Base-by-base conservation (phyloP, 2,113 vertebrate genomes). In the Bujurquina vittata region DNA sequence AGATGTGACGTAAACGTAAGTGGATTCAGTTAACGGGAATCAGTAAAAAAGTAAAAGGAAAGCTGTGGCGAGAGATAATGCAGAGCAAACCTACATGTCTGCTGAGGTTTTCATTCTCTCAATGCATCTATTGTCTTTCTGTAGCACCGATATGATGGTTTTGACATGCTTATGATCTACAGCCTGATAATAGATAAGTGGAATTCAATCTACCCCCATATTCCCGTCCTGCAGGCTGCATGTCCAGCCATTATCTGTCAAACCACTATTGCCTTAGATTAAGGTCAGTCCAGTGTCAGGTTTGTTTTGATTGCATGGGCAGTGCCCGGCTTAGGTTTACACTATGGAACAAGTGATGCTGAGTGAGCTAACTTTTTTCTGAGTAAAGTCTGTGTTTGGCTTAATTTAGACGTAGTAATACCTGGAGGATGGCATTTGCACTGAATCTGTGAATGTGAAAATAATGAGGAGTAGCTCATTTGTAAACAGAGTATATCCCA, bases 151-250 rank as follows among this genome's bases (percentile, higher is more conserved):
- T 8, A 12, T 76, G 79, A 59, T 37, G 77, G 81, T 83, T 84
- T 81, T 69, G 74, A 37, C 26, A 43, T 62, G 75, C 58, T 69
- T 58, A 75, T 54, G 75, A 81, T 79, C 61, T 58, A 20, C 35
- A 65, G 9, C 26, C 80, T 72, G 76, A 83, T 67, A 57, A 63
- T 29, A n/a, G 29, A 33, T 76, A 74, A 80, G 62, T 59, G 46
- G 46, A 88, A 61, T 35, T 63, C 79, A 63, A 87, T 85, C 88
- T 31, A 20, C 87, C 77, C 46, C 75, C 81, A 90, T 89, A 20
- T n/a, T 43, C 5, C 57, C 58, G 35, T 76, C 57, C 59, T 4
- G 29, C 60, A 56, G 55, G 15, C 56, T 75, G 18, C 54, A 60
- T 37, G 17, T 79, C 52, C n/a, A 65, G 18, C 81, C 33, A 23